Percentiles rank a stretch among this genome's conserved stretches.
Conservation (phyloP, 2,888 invertebrate species). For the Crematogaster levior region DNA sequence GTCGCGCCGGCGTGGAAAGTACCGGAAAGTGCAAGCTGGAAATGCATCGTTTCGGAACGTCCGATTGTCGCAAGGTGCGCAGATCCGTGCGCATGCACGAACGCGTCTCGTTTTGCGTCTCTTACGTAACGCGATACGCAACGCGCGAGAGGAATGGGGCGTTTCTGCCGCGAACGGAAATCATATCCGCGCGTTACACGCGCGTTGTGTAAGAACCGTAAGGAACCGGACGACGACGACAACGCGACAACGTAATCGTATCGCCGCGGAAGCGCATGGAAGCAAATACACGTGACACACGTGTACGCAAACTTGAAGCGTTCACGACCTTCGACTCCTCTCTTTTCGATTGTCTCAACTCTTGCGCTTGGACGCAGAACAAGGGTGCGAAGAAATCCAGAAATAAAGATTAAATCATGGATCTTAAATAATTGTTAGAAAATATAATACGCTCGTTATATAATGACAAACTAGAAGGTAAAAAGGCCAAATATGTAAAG, state of each 20-base stretch:
- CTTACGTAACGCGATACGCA: slow-evolving; percentile 59
- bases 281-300: not conserved
- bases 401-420: not conserved
- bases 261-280: not conserved
- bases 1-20: slow-evolving; percentile 26
- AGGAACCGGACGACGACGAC: slow-evolving; percentile 7
- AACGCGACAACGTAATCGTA: slow-evolving; percentile 31
- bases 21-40: slow-evolving; percentile 39
- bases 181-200: slow-evolving; percentile 48
- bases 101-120: slow-evolving; percentile 34
- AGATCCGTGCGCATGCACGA: slow-evolving; percentile 38
- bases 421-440: too few species aligned
- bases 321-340: not conserved
- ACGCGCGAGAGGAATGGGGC: slow-evolving; percentile 43
- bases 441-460: too few species aligned
- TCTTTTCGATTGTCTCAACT: not conserved
- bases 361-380: not conserved
- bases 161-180: slow-evolving; percentile 55
- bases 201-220: slow-evolving; percentile 42
- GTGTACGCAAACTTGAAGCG: not conserved
- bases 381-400: not conserved
- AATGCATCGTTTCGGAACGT: slow-evolving; percentile 46
- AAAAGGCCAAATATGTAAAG: too few species aligned
- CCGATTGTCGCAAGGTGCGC: slow-evolving; percentile 48
- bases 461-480: too few species aligned